Evolutionary conservation across 2,888 invertebrate genomes (phyloP).

Genomic region (Xestoiulus laeticollis): DNA sequence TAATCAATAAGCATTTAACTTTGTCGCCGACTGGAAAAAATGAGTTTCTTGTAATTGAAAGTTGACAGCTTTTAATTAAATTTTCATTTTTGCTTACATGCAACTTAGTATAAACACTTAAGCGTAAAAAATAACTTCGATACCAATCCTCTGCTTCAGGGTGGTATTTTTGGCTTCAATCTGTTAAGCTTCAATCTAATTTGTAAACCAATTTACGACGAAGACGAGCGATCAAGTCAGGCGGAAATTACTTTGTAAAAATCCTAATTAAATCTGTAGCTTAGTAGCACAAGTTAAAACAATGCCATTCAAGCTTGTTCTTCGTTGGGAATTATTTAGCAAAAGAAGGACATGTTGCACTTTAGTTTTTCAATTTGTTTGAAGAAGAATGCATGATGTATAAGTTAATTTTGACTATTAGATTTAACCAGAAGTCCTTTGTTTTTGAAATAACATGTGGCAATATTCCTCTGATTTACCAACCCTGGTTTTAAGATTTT

Average conservation of each 20-base stretch:
- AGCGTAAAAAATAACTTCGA: neutral
- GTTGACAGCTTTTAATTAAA: neutral
- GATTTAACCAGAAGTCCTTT: no score
- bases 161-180: neutral
- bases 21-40: neutral
- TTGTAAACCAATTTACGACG: neutral
- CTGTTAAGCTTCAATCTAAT: conserved; percentile 6
- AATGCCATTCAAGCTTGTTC: neutral
- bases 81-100: neutral
- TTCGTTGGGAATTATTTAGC: neutral
- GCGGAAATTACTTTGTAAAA: neutral
- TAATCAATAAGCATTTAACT: neutral
- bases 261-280: neutral
- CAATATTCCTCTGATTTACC: no score
- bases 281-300: neutral
- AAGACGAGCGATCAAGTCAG: neutral
- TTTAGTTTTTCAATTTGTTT: neutral
- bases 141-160: neutral
- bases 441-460: no score
- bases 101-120: neutral
- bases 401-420: no score
- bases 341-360: neutral
- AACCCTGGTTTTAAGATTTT: no score
- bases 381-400: neutral
- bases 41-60: neutral